Evolutionary conservation across 1,140 invertebrate species (phyloP), one percentile per base, ranked within the genome.

Genomic region (Leguminivora glycinivorella): DNA sequence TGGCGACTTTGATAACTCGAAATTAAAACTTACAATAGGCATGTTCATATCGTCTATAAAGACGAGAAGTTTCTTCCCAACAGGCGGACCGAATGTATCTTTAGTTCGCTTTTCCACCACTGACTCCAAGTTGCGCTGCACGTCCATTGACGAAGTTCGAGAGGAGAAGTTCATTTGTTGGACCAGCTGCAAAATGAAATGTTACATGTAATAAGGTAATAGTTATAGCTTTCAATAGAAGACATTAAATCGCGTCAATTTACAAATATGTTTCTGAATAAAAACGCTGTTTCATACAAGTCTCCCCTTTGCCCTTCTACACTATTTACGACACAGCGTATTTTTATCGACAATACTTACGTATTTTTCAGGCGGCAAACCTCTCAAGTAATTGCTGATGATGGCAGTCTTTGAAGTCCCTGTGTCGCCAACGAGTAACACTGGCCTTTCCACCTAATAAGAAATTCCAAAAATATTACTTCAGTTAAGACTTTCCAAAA

Each of bases 31-130:
- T 73, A 97, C 95, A 89, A 96, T 94, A 40, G 97, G 97, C 97
- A 98, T 98, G 87, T 98, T 98, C 95, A 98, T 95, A 80, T 98
- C 97, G 85, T 98, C 98, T 75, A 98, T 96, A 83, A 98, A 98
- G 75, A 97, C 94, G 56, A 98, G 92, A 75, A 98, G 92, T 80
- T 95, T 95, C 91, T 97, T 98, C 19, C 97, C 97, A 47, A 96
- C 93, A 4, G 96, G 94, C 68, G 97, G 97, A 0, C 97, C 97
- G 82, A 96, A 98, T 19, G 95, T 95, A 83, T 98, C 96, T 87
- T 97, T 97, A 2, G 97, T 98, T 75, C 97, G 92, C 88, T 98
- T 98, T 82, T 98, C 96, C 3, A 98, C 94, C 26, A 94, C 94
- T 0, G 96, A 95, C 90, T 98, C 97, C 68, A 98, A 92, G 79